phyloP scores from a whole-genome alignment of 2,888 invertebrate genomes.

The Eucriotettix oculatus region DNA sequence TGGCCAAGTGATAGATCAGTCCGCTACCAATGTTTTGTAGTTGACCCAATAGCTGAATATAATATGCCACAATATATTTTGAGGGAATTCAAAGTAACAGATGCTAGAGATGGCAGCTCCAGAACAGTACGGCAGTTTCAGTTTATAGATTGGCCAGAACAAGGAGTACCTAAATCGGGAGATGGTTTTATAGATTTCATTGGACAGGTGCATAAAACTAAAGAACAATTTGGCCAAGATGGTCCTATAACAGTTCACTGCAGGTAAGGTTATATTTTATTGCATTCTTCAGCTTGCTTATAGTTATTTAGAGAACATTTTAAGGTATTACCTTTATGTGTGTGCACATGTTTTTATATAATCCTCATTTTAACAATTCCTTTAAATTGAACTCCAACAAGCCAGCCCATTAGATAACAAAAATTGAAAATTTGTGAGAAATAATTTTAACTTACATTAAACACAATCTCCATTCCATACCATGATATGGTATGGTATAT shows the following conservation, averaged over 20 bases:
- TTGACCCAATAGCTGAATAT: constrained; percentile 98
- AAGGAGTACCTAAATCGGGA: constrained; percentile 92
- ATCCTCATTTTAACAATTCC: too few relatives aligned
- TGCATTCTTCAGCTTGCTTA: neutral
- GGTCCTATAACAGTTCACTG: constrained; percentile 98
- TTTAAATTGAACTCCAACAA: too few relatives aligned
- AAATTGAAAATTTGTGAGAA: too few relatives aligned
- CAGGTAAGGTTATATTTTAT: constrained; percentile 36
- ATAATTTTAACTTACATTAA: too few relatives aligned
- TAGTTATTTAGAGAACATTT: too few relatives aligned
- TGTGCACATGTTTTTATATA: neutral
- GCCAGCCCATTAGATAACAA: too few relatives aligned
- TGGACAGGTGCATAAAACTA: constrained; percentile 98
- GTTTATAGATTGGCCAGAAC: constrained; percentile 92
- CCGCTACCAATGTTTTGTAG: constrained; percentile 93
- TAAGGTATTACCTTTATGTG: too few relatives aligned
- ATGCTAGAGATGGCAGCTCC: constrained; percentile 92
- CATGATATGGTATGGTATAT: too few relatives aligned
- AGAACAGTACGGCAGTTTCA: constrained; percentile 92
- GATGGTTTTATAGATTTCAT: constrained; percentile 99
- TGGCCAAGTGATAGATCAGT: constrained; percentile 98
- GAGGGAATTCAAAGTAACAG: constrained; percentile 97
- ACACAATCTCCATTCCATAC: too few relatives aligned
- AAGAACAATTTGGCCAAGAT: constrained; percentile 98
- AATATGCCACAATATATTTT: constrained; percentile 99